Percentiles rank a stretch among this genome's conserved stretches.
Evolutionary conservation across 1,140 invertebrate genomes (phyloP).

Genomic region (Brachionus calyciflorus): DNA sequence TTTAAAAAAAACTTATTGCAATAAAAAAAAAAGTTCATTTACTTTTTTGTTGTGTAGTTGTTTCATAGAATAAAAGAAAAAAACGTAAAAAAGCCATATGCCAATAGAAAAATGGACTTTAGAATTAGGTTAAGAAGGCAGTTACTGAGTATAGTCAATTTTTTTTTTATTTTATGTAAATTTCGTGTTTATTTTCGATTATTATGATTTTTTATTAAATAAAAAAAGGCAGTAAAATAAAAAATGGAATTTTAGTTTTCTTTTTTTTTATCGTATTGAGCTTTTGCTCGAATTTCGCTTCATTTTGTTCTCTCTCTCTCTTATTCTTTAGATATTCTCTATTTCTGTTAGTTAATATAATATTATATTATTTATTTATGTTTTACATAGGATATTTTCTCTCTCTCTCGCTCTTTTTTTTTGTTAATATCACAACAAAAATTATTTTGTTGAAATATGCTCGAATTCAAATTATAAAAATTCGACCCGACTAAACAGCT

Average conservation of each 20-base stretch:
- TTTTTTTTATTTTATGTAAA: conserved; percentile 27
- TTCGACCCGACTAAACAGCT: conserved; percentile 2
- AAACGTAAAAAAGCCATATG: not conserved
- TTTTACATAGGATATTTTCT: conserved; percentile 31
- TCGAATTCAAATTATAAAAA: not conserved
- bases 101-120: conserved; percentile 12
- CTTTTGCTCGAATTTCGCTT: not conserved
- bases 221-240: conserved; percentile 31
- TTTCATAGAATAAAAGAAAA: not conserved
- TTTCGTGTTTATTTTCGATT: conserved; percentile 36
- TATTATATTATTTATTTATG: conserved; percentile 43
- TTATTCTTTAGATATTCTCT: not conserved
- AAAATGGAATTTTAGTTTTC: conserved; percentile 25
- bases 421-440: conserved; percentile 32
- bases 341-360: conserved; percentile 6
- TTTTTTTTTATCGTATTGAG: not conserved
- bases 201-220: not conserved
- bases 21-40: no score
- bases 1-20: no score
- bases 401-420: no score
- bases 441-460: not conserved
- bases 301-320: not conserved
- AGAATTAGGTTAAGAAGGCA: conserved; percentile 34
- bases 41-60: no score
- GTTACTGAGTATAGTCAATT: not conserved